Percentiles rank a stretch among this genome's conserved stretches.
phyloP scores from a whole-genome alignment of 2,797 vertebrate genomes.

The Strix occidentalis region DNA sequence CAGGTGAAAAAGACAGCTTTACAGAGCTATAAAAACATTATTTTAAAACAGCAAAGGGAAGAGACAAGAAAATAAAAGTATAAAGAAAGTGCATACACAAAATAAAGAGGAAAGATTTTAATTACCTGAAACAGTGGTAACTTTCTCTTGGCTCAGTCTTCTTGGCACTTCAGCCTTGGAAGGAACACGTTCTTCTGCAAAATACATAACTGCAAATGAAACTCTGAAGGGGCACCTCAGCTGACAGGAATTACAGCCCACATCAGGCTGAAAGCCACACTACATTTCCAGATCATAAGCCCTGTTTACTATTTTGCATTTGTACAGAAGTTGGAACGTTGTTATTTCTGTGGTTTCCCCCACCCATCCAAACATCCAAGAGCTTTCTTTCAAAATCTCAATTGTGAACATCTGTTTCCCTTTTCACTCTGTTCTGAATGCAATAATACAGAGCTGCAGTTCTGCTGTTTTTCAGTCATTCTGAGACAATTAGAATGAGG shows the following conservation, averaged over 20 bases:
- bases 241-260: neutral
- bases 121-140: constrained; percentile 68
- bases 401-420: constrained; percentile 31
- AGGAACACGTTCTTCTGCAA: constrained; percentile 71
- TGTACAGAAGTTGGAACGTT: neutral
- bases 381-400: constrained; percentile 18
- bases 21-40: constrained; percentile 50
- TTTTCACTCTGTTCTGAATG: constrained; percentile 11
- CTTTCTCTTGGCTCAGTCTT: constrained; percentile 68
- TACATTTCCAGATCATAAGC: neutral
- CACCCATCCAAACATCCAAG: neutral
- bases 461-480: constrained; percentile 20
- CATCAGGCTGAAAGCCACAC: neutral
- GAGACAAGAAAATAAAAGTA: neutral
- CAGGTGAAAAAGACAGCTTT: constrained; percentile 48
- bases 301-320: constrained; percentile 9
- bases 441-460: neutral
- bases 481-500: neutral
- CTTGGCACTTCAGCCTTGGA: constrained; percentile 53
- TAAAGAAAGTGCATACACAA: neutral
- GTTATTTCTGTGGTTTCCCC: constrained; percentile 26
- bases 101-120: constrained; percentile 15
- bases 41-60: constrained; percentile 37
- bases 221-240: neutral
- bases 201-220: constrained; percentile 36